Evolutionary conservation across 1,140 invertebrate species (phyloP).

Genomic region (Phymastichus coffea): DNA sequence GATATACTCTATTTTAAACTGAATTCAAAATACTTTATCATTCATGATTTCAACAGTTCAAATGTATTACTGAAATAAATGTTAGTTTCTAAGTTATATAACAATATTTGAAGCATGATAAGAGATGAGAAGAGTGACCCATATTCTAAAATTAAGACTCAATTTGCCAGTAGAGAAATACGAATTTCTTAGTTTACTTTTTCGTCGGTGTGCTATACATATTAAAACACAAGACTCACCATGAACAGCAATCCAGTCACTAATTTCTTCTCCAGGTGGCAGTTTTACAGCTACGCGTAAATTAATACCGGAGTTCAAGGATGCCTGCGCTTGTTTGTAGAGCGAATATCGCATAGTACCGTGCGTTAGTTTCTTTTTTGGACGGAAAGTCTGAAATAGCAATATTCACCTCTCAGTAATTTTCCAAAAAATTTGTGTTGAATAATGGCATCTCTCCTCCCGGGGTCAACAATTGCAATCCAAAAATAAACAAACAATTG

Average conservation of each 20-base stretch:
- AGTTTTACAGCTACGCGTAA: constrained; percentile 81
- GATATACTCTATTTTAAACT: no score
- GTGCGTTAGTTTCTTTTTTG: constrained; percentile 87
- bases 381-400: constrained; percentile 76
- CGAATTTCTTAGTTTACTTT: no score
- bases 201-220: no score
- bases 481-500: constrained; percentile 4
- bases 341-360: constrained; percentile 90
- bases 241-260: constrained; percentile 96
- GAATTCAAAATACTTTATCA: no score
- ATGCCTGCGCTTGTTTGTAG: constrained; percentile 92
- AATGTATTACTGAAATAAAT: no score
- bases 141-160: constrained; percentile 8
- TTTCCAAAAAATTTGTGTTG: no score
- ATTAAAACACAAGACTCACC: constrained; percentile 63
- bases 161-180: not conserved
- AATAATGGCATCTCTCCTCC: no score
- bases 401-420: not conserved
- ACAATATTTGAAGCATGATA: not conserved
- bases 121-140: not conserved
- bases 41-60: no score
- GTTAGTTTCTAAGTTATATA: no score
- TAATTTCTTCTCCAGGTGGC: constrained; percentile 83
- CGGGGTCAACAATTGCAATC: not conserved
- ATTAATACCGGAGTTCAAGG: constrained; percentile 91